Percentiles rank a stretch among this genome's conserved stretches.
Conservation (phyloP, 23 tunicate species). For the Halocynthia aurantium region DNA sequence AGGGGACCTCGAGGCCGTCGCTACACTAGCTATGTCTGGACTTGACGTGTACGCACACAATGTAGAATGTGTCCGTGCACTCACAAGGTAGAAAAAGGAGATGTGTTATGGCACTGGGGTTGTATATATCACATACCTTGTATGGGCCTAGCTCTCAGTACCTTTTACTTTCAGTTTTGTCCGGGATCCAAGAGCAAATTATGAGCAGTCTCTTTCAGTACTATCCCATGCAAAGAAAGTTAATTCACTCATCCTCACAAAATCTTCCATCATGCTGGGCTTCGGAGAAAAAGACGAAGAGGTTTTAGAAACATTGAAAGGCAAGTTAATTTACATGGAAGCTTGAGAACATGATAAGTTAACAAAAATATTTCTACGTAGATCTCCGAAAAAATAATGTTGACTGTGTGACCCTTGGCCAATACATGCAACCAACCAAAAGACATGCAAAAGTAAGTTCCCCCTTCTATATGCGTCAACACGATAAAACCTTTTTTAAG, state of each 20-base stretch:
- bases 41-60: slow-evolving; percentile 96
- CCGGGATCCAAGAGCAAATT: slow-evolving; percentile 92
- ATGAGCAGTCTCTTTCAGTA: slow-evolving; percentile 80
- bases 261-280: slow-evolving; percentile 96
- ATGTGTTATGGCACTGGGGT: not conserved
- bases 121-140: not conserved
- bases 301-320: slow-evolving; percentile 86
- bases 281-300: slow-evolving; percentile 98
- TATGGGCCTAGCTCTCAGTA: not conserved
- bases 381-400: slow-evolving; percentile 71
- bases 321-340: slow-evolving; percentile 7
- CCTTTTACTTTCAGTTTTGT: slow-evolving; percentile 56
- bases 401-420: slow-evolving; percentile 98
- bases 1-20: slow-evolving; percentile 63
- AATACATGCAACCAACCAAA: slow-evolving; percentile 99
- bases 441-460: slow-evolving; percentile 76
- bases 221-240: slow-evolving; percentile 66
- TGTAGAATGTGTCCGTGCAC: slow-evolving; percentile 81
- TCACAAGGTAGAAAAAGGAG: slow-evolving; percentile 39
- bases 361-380: not conserved
- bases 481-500: not conserved
- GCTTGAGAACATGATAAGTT: not conserved
- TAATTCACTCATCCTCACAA: slow-evolving; percentile 72
- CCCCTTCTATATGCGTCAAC: too few species aligned
- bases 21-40: slow-evolving; percentile 72